Base-by-base conservation (phyloP, 2,113 vertebrate genomes). In the Gambusia affinis region DNA sequence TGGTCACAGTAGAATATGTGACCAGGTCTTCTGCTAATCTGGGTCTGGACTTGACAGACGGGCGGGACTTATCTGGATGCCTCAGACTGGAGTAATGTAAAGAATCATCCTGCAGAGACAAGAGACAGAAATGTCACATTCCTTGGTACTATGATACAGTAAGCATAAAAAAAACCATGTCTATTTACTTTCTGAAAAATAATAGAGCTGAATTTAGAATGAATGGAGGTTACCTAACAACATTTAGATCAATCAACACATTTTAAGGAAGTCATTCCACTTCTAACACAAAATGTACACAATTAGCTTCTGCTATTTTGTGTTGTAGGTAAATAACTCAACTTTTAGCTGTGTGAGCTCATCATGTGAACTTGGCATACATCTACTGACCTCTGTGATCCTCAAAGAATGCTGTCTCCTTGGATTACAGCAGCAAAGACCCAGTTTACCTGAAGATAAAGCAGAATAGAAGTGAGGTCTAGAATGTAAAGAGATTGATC, bases 41-140 rank as follows among this genome's bases (percentile, higher is more conserved):
- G 0, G 27, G 15, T 7, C 2, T 17, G 64, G 63, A 44, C 64
- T 24, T 71, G 71, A 2, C 27, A 0, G 60, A 3, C 60, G 73
- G 90, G 75, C 73, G 75, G 71, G 78, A 66, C 80, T 33, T 70
- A 22, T 51, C 4, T 4, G 19, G 7, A 1, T 81, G 80, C 30
- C 37, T 79, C 78, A 93, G 83, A 54, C 86, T 91, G 82, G 89
- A 88, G 8, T 91, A 92, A n/a, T 90, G 88, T 64, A 93, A 19
- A 12, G 65, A 31, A 0, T 12, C 72, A 0, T 80, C 85, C 91
- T 93, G 72, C 47, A 72, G 72, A 79, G 68, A 87, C 54, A 57
- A 8, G 30, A 47, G 1, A 14, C 4, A 17, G 15, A 11, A n/a
- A 31, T 0, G 60, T 64, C 28, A 68, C 17, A 22, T 57, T 57